phyloP scores from a whole-genome alignment of 2,113 vertebrate species.

The Phaethornis superciliosus region DNA sequence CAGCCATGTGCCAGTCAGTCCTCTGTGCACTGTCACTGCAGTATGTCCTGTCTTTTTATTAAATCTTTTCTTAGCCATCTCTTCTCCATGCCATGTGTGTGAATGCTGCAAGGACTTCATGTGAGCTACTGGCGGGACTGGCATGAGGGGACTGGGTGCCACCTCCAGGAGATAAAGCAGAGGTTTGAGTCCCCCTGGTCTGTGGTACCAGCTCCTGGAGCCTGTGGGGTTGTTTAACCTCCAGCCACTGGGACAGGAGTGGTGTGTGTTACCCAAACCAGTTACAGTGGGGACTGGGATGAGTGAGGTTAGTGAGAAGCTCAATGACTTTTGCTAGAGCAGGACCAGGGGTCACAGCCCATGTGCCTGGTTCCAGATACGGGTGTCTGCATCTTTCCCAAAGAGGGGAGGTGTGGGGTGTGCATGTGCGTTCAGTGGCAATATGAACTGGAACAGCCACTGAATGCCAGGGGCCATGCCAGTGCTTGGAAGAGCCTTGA shows the following conservation, averaged over 20 bases:
- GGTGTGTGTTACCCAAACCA: neutral
- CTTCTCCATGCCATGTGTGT: too few relatives aligned
- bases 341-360: neutral
- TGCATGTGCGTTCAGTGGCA: neutral
- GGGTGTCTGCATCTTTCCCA: neutral
- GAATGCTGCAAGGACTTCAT: neutral
- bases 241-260: neutral
- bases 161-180: neutral
- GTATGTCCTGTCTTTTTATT: neutral
- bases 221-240: too few relatives aligned
- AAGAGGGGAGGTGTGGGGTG: neutral
- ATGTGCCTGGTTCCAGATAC: neutral
- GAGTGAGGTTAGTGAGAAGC: neutral
- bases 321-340: fast-evolving
- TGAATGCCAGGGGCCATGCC: fast-evolving
- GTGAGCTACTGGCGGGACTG: neutral
- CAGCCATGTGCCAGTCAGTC: neutral
- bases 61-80: neutral
- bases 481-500: fast-evolving
- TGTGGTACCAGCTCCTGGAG: neutral
- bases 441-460: neutral
- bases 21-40: neutral
- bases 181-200: too few relatives aligned
- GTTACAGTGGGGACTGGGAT: too few relatives aligned
- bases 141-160: neutral